Evolutionary conservation across 2,888 invertebrate genomes (phyloP).

Genomic region (Drosophila sordidula): DNA sequence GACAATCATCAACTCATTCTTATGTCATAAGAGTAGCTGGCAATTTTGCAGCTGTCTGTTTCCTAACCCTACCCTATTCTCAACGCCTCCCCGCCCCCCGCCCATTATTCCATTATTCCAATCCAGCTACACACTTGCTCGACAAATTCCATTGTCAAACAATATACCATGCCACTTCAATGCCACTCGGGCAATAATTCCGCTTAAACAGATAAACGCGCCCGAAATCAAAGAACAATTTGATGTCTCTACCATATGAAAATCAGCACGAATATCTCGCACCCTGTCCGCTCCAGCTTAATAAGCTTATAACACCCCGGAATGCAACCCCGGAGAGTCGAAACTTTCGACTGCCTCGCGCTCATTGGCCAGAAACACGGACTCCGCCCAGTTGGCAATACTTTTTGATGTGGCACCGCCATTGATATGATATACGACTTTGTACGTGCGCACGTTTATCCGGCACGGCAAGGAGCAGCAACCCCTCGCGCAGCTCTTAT

Average conservation of each 20-base stretch:
- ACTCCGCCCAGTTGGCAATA: constrained; percentile 60
- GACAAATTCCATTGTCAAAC: constrained; percentile 38
- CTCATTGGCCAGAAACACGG: constrained; percentile 47
- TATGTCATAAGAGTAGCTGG: background rate
- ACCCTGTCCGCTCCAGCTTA: constrained; percentile 50
- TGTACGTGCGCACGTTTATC: constrained; percentile 20
- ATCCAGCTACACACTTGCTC: constrained; percentile 43
- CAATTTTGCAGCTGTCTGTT: constrained; percentile 55
- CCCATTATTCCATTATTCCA: background rate
- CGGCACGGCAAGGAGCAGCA: constrained; percentile 27
- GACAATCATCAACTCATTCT: constrained; percentile 25
- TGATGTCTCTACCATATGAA: constrained; percentile 44
- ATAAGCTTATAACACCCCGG: constrained; percentile 72
- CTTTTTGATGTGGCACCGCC: constrained; percentile 67
- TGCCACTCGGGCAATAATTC: constrained; percentile 72
- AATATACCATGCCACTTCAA: constrained; percentile 21
- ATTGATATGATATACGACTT: constrained; percentile 51
- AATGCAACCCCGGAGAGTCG: constrained; percentile 58
- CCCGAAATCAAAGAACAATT: constrained; percentile 69
- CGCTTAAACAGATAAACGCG: constrained; percentile 76
- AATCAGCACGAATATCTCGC: constrained; percentile 17
- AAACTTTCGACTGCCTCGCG: constrained; percentile 37
- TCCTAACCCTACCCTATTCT: background rate
- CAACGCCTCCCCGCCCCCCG: background rate
- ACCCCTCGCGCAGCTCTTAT: constrained; percentile 62